phyloP scores from a whole-genome alignment of 2,797 vertebrate species.

The Falco concolor region DNA sequence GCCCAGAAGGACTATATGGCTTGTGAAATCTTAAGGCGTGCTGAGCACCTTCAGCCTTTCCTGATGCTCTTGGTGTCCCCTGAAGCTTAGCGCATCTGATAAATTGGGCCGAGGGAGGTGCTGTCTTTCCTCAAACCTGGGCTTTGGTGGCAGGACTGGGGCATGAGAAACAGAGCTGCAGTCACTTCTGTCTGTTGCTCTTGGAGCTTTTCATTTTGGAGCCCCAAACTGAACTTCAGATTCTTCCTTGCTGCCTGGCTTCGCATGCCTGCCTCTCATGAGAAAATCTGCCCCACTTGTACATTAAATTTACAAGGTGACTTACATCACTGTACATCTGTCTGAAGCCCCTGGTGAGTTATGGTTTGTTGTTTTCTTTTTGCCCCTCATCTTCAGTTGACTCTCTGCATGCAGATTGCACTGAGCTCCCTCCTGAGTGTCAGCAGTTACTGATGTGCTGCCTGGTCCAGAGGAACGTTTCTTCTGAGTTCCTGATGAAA shows the following conservation, averaged over 20 bases:
- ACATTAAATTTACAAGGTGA: not conserved
- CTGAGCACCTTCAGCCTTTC: not conserved
- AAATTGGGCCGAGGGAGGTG: not conserved
- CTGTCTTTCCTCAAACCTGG: not conserved
- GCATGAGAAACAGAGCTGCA: not conserved
- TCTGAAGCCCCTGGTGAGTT: not conserved
- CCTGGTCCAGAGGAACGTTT: accelerated
- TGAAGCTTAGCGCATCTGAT: not conserved
- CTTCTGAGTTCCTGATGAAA: not conserved
- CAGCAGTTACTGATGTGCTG: not conserved
- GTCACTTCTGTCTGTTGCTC: not conserved
- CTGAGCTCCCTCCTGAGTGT: not conserved
- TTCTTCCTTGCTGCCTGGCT: not conserved
- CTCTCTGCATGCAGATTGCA: not conserved
- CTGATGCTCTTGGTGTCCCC: not conserved
- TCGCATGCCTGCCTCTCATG: accelerated
- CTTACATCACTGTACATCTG: not conserved
- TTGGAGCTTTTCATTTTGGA: not conserved
- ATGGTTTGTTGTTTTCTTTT: not conserved
- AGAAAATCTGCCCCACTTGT: not conserved
- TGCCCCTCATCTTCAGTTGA: not conserved
- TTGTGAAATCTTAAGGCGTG: not conserved
- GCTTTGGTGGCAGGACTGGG: not conserved
- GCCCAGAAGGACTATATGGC: not conserved
- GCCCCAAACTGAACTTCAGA: not conserved